Percentiles rank a stretch among this genome's conserved stretches.
These are phyloP conservation scores for Tonatia bakeri DNA, from an alignment of 2,113 vertebrate genomes.

Conservation along the genomic window DNA sequence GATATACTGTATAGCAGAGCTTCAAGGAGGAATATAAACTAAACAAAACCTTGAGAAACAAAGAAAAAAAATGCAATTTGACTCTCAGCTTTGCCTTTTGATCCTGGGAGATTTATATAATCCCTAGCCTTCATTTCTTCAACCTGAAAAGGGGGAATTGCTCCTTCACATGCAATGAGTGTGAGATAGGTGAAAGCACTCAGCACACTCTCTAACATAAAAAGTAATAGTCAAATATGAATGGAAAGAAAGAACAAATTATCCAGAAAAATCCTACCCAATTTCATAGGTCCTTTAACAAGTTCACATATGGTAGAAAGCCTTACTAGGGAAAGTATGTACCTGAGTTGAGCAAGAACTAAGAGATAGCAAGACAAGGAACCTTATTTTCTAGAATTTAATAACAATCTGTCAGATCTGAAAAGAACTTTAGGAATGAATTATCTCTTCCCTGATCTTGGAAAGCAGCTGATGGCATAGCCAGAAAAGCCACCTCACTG, in stretches of 20 bases:
- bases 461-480: not conserved
- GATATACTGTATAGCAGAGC: not conserved
- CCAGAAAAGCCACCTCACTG: not conserved
- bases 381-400: not conserved
- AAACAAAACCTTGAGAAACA: slow-evolving; percentile 1
- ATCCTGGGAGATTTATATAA: not conserved
- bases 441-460: not conserved
- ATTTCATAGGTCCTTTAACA: not conserved
- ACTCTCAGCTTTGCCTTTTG: not conserved
- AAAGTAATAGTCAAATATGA: not conserved
- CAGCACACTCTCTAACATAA: not conserved
- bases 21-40: not conserved
- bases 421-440: slow-evolving; percentile 28
- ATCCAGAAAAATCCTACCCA: not conserved
- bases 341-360: not conserved
- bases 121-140: not conserved
- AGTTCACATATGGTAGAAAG: not conserved
- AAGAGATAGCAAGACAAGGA: not conserved
- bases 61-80: not conserved
- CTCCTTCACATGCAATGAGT: no score
- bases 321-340: not conserved
- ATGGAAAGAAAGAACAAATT: not conserved
- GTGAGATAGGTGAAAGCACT: not conserved
- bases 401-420: not conserved
- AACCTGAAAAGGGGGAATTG: not conserved